A percentile compares a stretch with the other conserved stretches of the same genome.
These are phyloP conservation scores for Ormyrus labotus DNA, from an alignment of 2,888 invertebrate genomes.

Conservation along the genomic window DNA sequence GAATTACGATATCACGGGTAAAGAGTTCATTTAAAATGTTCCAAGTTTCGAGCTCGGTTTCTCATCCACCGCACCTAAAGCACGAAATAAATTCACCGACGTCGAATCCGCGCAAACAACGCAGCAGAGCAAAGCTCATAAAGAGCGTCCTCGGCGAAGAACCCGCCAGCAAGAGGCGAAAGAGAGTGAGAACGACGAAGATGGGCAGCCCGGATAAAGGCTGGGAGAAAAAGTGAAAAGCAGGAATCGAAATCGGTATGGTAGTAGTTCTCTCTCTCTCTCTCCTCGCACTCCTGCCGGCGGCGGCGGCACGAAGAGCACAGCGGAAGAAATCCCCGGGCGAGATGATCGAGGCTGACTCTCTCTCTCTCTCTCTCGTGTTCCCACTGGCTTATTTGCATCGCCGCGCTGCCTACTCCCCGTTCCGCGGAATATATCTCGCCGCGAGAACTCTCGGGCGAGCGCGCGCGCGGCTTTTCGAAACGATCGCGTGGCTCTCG, in stretches of 20 bases:
- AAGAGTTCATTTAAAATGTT: too few species aligned
- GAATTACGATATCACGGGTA: too few species aligned
- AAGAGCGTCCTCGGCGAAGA: neutral
- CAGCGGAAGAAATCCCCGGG: neutral
- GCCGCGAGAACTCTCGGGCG: neutral
- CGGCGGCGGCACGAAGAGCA: neutral
- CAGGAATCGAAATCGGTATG: neutral
- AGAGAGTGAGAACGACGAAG: neutral
- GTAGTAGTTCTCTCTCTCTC: neutral
- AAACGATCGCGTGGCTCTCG: constrained; percentile 63
- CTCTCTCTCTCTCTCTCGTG: constrained; percentile 46
- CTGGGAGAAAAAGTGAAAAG: too few species aligned
- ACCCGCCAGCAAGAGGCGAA: neutral
- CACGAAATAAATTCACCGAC: too few species aligned
- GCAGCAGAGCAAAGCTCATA: too few species aligned
- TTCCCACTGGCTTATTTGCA: constrained; percentile 62
- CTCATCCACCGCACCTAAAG: too few species aligned
- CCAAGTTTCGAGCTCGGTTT: too few species aligned
- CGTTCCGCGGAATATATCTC: constrained; percentile 46
- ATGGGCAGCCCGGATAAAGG: neutral
- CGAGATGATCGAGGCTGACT: constrained; percentile 30
- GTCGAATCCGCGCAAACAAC: too few species aligned
- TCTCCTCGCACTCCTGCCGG: neutral
- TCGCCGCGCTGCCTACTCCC: constrained; percentile 41
- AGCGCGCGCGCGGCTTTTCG: constrained; percentile 48